Evolutionary conservation across 2,113 vertebrate species (phyloP).

Genomic region (Uria lomvia): DNA sequence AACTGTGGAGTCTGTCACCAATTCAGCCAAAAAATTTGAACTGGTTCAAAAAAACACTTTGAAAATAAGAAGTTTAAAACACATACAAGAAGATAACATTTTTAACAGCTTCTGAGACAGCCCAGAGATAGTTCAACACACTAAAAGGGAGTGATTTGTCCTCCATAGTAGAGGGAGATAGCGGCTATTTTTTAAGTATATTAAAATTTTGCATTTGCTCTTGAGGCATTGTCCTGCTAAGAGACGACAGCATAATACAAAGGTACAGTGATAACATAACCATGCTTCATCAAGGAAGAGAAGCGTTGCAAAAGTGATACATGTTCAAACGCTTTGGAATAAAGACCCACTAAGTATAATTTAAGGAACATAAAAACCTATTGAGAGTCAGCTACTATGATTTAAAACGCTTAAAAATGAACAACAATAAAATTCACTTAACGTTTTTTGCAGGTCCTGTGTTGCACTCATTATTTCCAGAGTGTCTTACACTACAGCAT

Average conservation of each 20-base stretch:
- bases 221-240: not conserved
- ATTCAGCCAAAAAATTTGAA: not conserved
- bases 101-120: not conserved
- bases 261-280: not conserved
- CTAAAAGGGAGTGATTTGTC: not conserved
- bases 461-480: not conserved
- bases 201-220: not conserved
- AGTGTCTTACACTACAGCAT: not conserved
- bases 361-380: not conserved
- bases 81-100: not conserved
- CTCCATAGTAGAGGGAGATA: not conserved
- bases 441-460: not conserved
- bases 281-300: not conserved
- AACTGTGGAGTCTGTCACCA: not conserved
- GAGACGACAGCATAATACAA: not conserved
- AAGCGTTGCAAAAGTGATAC: not conserved
- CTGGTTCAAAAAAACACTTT: not conserved
- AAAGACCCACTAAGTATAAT: not conserved
- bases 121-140: not conserved
- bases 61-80: not conserved
- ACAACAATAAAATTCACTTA: not conserved
- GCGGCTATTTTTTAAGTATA: not conserved
- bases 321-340: not conserved
- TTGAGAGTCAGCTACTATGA: not conserved
- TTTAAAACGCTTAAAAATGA: not conserved